Percentiles rank a stretch among this genome's conserved stretches.
Evolutionary conservation across 2,797 vertebrate species (phyloP).

Genomic region (Leuciscus waleckii): DNA sequence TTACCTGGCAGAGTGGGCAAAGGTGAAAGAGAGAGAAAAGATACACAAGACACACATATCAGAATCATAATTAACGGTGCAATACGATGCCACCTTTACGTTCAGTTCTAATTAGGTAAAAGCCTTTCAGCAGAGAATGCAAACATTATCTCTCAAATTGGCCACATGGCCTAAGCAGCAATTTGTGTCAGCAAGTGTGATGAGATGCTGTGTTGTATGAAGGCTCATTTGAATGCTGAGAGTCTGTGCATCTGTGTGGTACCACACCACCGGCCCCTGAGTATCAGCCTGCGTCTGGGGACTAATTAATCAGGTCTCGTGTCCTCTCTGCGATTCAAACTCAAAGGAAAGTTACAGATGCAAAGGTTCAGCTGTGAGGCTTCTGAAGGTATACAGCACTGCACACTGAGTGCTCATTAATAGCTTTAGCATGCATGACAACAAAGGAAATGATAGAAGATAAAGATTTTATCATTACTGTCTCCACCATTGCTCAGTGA

Average conservation of each 20-base stretch:
- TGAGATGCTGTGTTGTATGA: conserved; percentile 68
- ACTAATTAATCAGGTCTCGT: conserved; percentile 72
- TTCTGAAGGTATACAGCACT: conserved; percentile 41
- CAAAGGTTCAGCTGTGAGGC: conserved; percentile 27
- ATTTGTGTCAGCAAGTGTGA: conserved; percentile 45
- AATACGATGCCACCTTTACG: conserved; percentile 65
- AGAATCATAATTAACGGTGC: conserved; percentile 70
- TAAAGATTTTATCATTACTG: conserved; percentile 35
- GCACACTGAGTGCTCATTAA: conserved; percentile 53
- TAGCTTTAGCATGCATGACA: conserved; percentile 36
- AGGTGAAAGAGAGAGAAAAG: conserved; percentile 44
- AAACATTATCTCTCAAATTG: conserved; percentile 63
- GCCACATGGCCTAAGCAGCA: conserved; percentile 53
- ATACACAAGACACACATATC: conserved; percentile 1
- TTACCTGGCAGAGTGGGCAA: conserved; percentile 35
- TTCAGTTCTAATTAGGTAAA: conserved; percentile 70
- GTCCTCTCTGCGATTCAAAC: conserved; percentile 29
- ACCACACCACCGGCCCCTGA: conserved; percentile 42
- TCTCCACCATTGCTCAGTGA: conserved; percentile 17
- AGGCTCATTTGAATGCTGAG: conserved; percentile 62
- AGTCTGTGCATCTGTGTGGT: conserved; percentile 59
- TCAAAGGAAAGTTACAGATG: conserved; percentile 49
- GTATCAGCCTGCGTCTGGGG: conserved; percentile 53
- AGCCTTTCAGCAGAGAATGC: conserved; percentile 69
- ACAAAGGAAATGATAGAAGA: conserved; percentile 31